These are phyloP conservation scores for Venusia cambrica DNA, from an alignment of 2,888 invertebrate genomes.

Conservation along the genomic window DNA sequence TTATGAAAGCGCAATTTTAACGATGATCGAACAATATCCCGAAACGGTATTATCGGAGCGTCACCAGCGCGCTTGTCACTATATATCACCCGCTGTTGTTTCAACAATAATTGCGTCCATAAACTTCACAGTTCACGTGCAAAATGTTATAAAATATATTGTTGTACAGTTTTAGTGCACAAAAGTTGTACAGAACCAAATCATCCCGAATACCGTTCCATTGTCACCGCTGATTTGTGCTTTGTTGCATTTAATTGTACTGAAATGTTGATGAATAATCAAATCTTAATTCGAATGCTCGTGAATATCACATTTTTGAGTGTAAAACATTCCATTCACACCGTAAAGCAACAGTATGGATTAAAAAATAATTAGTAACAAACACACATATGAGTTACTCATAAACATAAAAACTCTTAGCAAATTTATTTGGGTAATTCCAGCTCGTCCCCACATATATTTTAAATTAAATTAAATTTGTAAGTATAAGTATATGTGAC, in stretches of 20 bases:
- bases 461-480: no score
- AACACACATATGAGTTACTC: no score
- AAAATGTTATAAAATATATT: slow-evolving; percentile 60
- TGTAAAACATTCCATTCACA: no score
- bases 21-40: slow-evolving; percentile 27
- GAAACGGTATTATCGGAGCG: slow-evolving; percentile 25
- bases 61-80: slow-evolving; percentile 30
- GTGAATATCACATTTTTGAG: slow-evolving; percentile 15
- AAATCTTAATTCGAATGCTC: slow-evolving; percentile 13
- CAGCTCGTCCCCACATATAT: no score
- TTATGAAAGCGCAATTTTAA: slow-evolving; percentile 24
- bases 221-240: slow-evolving; percentile 23
- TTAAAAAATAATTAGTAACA: no score
- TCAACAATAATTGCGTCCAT: slow-evolving; percentile 63
- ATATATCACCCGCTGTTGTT: slow-evolving; percentile 37
- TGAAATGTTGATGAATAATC: slow-evolving; percentile 23
- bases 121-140: slow-evolving; percentile 64
- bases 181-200: slow-evolving; percentile 23
- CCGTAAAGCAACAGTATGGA: no score
- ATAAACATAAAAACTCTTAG: no score
- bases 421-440: no score
- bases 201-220: slow-evolving; percentile 19
- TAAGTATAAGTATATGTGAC: no score
- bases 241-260: slow-evolving; percentile 21
- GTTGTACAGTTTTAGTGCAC: slow-evolving; percentile 35